These are phyloP conservation scores for Artemia sinica DNA, from an alignment of 2,888 invertebrate species.

Conservation along the genomic window DNA sequence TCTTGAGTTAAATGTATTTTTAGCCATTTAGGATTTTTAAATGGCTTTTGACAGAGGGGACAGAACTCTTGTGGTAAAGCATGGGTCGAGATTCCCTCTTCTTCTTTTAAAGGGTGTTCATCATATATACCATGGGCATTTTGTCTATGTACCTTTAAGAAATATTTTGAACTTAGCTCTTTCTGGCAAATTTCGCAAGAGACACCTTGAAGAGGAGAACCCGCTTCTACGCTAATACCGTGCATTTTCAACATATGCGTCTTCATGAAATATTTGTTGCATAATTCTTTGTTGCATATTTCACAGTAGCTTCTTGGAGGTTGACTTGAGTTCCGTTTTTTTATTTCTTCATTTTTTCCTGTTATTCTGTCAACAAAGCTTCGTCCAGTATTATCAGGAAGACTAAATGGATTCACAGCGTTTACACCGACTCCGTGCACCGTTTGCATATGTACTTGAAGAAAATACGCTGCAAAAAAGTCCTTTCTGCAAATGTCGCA, in stretches of 20 bases:
- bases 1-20: slow-evolving; percentile 70
- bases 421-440: slow-evolving; percentile 40
- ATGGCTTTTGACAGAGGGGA: slow-evolving; percentile 65
- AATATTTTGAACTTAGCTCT: slow-evolving; percentile 93
- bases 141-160: slow-evolving; percentile 88
- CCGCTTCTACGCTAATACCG: slow-evolving; percentile 80
- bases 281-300: slow-evolving; percentile 93
- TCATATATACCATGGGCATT: slow-evolving; percentile 92
- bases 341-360: slow-evolving; percentile 24
- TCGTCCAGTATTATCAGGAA: slow-evolving; percentile 23
- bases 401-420: neutral
- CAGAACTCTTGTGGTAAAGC: slow-evolving; percentile 45
- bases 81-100: slow-evolving; percentile 24
- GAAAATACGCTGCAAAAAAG: slow-evolving; percentile 42
- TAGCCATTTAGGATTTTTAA: slow-evolving; percentile 70
- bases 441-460: slow-evolving; percentile 49
- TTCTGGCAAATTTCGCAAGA: slow-evolving; percentile 96
- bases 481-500: slow-evolving; percentile 44
- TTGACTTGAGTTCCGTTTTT: slow-evolving; percentile 26
- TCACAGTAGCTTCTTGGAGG: slow-evolving; percentile 61
- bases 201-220: slow-evolving; percentile 77
- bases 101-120: slow-evolving; percentile 34
- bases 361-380: slow-evolving; percentile 23
- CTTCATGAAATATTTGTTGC: slow-evolving; percentile 99
- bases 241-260: slow-evolving; percentile 99